A percentile compares a stretch with the other conserved stretches of the same genome.
These are phyloP conservation scores for Eumacrocentrus americanus DNA, from an alignment of 2,888 invertebrate species.

Conservation along the genomic window DNA sequence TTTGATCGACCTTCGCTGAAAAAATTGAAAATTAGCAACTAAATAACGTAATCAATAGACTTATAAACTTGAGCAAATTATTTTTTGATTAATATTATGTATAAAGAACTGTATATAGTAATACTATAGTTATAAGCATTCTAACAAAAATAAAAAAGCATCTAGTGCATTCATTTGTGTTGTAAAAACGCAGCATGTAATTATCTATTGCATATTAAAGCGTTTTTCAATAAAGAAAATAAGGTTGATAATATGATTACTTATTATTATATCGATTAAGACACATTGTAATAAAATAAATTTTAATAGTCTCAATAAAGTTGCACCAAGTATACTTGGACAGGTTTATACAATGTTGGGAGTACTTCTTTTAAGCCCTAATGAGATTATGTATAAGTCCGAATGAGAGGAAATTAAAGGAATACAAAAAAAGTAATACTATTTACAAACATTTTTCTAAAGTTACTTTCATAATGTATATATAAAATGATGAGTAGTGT, in stretches of 20 bases:
- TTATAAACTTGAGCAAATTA: no score
- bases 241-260: neutral
- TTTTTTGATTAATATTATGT: no score
- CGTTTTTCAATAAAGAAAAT: no score
- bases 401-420: neutral
- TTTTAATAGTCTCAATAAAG: neutral
- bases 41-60: no score
- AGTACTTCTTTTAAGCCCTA: neutral
- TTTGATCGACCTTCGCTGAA: slow-evolving; percentile 86
- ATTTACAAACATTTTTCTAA: slow-evolving; percentile 7
- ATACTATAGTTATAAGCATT: no score
- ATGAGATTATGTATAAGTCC: slow-evolving; percentile 3
- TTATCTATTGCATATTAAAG: no score
- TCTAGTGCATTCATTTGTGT: no score
- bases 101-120: no score
- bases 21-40: slow-evolving; percentile 59
- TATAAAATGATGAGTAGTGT: neutral
- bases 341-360: neutral
- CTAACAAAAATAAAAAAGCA: no score
- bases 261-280: neutral
- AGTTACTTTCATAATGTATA: neutral
- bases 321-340: neutral
- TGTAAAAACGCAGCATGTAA: no score
- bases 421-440: neutral
- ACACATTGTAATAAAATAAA: neutral